A percentile compares a stretch with the other conserved stretches of the same genome.
Evolutionary conservation across 2,797 vertebrate species (phyloP).

Genomic region (Sebastes hubbsi): DNA sequence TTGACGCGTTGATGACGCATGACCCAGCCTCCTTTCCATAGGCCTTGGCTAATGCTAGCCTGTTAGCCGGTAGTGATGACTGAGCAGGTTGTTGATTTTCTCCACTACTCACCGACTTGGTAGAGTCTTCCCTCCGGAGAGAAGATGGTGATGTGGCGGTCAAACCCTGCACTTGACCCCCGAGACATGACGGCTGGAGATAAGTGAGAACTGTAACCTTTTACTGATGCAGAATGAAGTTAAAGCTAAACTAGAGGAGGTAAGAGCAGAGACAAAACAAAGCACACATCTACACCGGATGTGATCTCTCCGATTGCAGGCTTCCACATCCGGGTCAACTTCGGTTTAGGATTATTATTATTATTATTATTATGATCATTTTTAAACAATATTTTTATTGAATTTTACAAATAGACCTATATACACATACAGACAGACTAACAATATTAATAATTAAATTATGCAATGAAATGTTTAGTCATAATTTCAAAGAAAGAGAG

Average conservation of each 20-base stretch:
- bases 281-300: constrained; percentile 34
- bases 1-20: too few relatives aligned
- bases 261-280: constrained; percentile 25
- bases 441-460: too few relatives aligned
- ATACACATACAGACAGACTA: too few relatives aligned
- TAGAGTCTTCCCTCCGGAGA: constrained; percentile 93
- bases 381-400: rapidly evolving
- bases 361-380: too few relatives aligned
- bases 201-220: background rate
- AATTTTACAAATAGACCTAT: too few relatives aligned
- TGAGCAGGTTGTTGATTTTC: constrained; percentile 33
- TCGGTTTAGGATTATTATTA: too few relatives aligned
- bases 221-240: background rate
- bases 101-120: constrained; percentile 89
- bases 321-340: constrained; percentile 35
- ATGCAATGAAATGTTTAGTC: too few relatives aligned
- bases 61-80: constrained; percentile 58
- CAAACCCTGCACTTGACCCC: constrained; percentile 92
- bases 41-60: constrained; percentile 20
- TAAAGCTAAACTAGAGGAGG: constrained; percentile 30
- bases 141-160: constrained; percentile 95
- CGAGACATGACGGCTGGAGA: constrained; percentile 82
- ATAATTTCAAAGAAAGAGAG: too few relatives aligned
- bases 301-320: background rate
- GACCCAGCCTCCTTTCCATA: too few relatives aligned